These are phyloP conservation scores for Agrypnia vestita DNA, from an alignment of 1,140 invertebrate genomes.

Conservation along the genomic window DNA sequence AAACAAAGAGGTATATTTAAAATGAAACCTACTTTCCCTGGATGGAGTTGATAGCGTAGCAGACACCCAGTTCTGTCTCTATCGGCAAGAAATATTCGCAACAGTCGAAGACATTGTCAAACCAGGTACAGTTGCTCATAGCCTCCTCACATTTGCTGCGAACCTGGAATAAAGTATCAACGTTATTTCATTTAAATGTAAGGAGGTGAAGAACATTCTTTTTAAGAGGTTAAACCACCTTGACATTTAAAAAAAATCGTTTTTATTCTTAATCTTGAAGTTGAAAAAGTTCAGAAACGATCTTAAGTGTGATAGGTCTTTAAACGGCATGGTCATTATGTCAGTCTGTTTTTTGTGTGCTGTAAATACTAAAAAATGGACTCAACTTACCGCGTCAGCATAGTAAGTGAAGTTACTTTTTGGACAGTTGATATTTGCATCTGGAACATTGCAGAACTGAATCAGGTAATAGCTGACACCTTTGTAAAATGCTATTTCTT, in stretches of 20 bases:
- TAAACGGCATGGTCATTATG: no score
- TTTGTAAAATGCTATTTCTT: slow-evolving; percentile 79
- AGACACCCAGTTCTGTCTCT: slow-evolving; percentile 78
- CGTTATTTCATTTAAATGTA: neutral
- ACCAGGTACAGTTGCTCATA: slow-evolving; percentile 77
- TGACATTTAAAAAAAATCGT: no score
- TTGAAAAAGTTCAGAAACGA: no score
- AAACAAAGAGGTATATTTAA: no score
- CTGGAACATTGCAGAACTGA: slow-evolving; percentile 74
- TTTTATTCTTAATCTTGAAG: no score
- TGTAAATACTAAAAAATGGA: no score
- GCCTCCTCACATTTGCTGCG: slow-evolving; percentile 75
- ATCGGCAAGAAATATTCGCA: slow-evolving; percentile 78
- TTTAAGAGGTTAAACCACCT: no score
- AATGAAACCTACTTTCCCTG: slow-evolving; percentile 68
- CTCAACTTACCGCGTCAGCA: slow-evolving; percentile 68
- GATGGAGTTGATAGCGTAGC: slow-evolving; percentile 78
- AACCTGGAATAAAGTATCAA: slow-evolving; percentile 66
- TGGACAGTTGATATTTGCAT: slow-evolving; percentile 71
- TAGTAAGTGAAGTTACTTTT: slow-evolving; percentile 75
- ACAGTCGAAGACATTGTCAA: slow-evolving; percentile 76
- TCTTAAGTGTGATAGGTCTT: no score
- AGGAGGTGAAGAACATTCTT: no score
- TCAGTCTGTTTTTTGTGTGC: no score
- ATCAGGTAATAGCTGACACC: slow-evolving; percentile 79